A percentile compares a stretch with the other conserved stretches of the same genome.
These are phyloP conservation scores for Suncus etruscus DNA, from an alignment of 2,113 vertebrate genomes.

Conservation along the genomic window DNA sequence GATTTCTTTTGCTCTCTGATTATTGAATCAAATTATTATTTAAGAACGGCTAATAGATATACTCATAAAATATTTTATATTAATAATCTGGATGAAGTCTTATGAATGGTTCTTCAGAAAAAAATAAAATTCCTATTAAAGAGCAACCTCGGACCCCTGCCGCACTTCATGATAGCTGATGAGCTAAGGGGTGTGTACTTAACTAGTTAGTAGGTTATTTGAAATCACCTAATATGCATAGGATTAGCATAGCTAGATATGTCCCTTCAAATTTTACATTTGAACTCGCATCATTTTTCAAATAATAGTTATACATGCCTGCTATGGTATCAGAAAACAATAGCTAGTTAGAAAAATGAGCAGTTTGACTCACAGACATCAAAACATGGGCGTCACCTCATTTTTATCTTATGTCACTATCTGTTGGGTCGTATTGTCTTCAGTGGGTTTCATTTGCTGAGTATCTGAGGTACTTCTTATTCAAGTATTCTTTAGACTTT, in stretches of 20 bases:
- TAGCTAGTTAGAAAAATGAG: background rate
- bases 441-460: background rate
- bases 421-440: background rate
- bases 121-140: background rate
- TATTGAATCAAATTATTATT: background rate
- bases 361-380: background rate
- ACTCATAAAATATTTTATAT: background rate
- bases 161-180: rapidly evolving
- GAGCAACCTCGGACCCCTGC: background rate
- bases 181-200: no score
- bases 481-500: background rate
- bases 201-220: background rate
- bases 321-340: no score
- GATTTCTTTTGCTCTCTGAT: background rate
- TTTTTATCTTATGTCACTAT: background rate
- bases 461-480: background rate
- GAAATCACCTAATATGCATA: background rate
- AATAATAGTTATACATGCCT: no score
- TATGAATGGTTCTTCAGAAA: background rate
- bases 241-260: background rate
- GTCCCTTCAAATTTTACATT: background rate
- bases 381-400: background rate
- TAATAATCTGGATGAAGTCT: background rate
- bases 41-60: background rate
- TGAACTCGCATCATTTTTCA: background rate